Percentiles rank a stretch among this genome's conserved stretches.
Conservation (phyloP, 2,797 vertebrate species). For the Carcharodon carcharias region DNA sequence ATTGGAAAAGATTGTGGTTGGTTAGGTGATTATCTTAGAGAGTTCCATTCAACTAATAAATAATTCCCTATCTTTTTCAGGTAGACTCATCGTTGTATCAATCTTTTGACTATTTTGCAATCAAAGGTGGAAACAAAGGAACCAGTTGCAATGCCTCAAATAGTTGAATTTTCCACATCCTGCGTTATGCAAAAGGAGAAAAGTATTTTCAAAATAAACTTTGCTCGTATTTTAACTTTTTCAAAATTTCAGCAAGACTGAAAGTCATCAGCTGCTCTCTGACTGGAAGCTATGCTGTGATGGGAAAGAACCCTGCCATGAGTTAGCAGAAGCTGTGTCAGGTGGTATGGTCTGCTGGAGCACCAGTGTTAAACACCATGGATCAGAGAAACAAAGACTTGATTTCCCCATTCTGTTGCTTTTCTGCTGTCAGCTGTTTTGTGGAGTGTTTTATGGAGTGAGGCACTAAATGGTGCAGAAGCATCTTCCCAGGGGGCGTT, state of each 20-base stretch:
- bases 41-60: neutral
- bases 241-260: neutral
- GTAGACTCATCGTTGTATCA: conserved; percentile 46
- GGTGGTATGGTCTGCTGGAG: neutral
- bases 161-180: neutral
- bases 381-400: neutral
- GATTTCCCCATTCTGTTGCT: neutral
- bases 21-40: neutral
- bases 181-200: neutral
- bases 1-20: neutral
- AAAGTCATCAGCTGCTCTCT: neutral
- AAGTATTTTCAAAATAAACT: neutral
- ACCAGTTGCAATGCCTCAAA: neutral
- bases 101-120: conserved; percentile 41
- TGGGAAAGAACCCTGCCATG: neutral
- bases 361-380: neutral
- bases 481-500: neutral
- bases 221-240: neutral
- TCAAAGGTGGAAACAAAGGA: conserved; percentile 40
- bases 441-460: neutral
- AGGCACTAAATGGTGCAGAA: neutral
- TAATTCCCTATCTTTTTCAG: conserved; percentile 42
- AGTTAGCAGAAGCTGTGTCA: neutral
- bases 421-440: neutral
- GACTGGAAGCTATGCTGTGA: neutral